phyloP scores from a whole-genome alignment of 2,888 invertebrate species.

The Odontomyia ornata region DNA sequence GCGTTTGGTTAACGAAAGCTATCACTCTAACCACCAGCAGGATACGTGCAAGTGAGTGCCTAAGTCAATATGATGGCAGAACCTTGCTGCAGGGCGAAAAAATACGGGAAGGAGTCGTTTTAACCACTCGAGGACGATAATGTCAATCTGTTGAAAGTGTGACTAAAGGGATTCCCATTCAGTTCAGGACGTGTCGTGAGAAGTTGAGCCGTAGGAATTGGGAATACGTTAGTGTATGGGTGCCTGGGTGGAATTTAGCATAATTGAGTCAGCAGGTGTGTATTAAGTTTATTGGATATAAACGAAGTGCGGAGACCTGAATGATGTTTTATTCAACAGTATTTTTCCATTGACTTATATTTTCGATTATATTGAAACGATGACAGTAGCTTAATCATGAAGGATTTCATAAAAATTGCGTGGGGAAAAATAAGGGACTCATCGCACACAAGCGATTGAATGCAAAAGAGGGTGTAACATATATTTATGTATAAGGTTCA shows the following conservation, averaged over 20 bases:
- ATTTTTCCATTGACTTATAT: neutral
- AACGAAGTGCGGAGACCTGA: too few species aligned
- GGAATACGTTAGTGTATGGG: too few species aligned
- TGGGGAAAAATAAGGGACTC: too few species aligned
- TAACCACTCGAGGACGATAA: constrained; percentile 34
- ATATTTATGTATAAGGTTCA: too few species aligned
- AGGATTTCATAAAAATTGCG: too few species aligned
- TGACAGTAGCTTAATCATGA: too few species aligned
- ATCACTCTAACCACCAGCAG: neutral
- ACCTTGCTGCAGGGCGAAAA: neutral
- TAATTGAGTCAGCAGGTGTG: neutral
- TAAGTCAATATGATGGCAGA: neutral
- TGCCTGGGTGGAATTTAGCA: neutral
- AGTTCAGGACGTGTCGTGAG: neutral
- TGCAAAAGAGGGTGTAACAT: too few species aligned
- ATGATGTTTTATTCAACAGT: too few species aligned
- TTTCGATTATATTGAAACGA: neutral
- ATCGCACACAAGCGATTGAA: too few species aligned
- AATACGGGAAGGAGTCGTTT: neutral
- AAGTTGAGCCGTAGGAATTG: neutral
- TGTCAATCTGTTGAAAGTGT: constrained; percentile 16
- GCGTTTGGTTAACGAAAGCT: neutral
- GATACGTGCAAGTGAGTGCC: neutral
- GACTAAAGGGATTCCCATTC: constrained; percentile 17
- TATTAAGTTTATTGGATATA: neutral